Evolutionary conservation across 23 tunicate species (phyloP).

Genomic region (Diplosoma virens): DNA sequence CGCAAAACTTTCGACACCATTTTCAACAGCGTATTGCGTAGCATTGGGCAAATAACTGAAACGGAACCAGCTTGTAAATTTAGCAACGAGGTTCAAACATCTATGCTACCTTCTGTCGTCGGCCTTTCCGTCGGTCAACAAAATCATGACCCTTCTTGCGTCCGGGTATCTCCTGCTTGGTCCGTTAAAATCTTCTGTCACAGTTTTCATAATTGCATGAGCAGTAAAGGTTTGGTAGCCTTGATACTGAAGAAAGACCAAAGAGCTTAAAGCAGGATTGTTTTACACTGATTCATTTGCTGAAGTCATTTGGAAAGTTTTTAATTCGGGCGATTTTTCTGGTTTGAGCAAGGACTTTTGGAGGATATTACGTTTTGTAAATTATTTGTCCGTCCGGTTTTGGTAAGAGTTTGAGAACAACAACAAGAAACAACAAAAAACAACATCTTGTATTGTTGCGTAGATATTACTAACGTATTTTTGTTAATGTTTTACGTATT

Average conservation of each 20-base stretch:
- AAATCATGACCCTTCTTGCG: slow-evolving; percentile 85
- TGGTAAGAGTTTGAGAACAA: neutral
- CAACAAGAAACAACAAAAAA: neutral
- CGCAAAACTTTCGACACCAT: slow-evolving; percentile 71
- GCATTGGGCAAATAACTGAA: slow-evolving; percentile 38
- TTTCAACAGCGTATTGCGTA: slow-evolving; percentile 32
- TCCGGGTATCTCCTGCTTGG: slow-evolving; percentile 58
- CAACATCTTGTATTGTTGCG: too few relatives aligned
- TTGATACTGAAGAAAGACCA: slow-evolving; percentile 74
- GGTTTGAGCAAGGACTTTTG: neutral
- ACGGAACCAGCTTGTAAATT: neutral
- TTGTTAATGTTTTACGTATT: too few relatives aligned
- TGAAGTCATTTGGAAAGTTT: neutral
- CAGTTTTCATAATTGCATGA: slow-evolving; percentile 83
- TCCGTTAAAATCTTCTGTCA: slow-evolving; percentile 73
- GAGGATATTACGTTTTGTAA: neutral
- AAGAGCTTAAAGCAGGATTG: too few relatives aligned
- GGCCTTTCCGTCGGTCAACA: slow-evolving; percentile 84
- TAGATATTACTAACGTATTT: too few relatives aligned
- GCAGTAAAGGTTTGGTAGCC: slow-evolving; percentile 80
- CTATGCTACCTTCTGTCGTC: slow-evolving; percentile 60
- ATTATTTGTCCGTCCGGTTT: neutral
- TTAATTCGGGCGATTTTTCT: too few relatives aligned
- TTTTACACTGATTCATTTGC: neutral
- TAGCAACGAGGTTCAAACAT: neutral